Evolutionary conservation across 2,888 invertebrate genomes (phyloP).

Genomic region (Halocaridina rubra): DNA sequence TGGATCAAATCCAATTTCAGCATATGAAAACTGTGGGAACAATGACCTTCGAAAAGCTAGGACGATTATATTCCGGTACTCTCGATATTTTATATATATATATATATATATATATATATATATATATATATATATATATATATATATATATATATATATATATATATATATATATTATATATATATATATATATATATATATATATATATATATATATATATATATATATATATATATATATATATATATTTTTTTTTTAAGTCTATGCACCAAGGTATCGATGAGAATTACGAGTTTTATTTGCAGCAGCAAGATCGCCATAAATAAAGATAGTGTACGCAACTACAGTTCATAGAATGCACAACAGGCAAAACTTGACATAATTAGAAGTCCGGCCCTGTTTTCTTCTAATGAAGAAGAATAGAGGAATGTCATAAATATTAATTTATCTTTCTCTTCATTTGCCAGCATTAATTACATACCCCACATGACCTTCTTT

Average conservation of each 20-base stretch:
- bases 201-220: constrained; percentile 23
- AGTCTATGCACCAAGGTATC: too few relatives aligned
- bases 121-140: not conserved
- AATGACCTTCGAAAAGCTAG: not conserved
- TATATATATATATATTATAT: not conserved
- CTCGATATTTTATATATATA: not conserved
- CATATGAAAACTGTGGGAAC: not conserved
- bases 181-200: not conserved
- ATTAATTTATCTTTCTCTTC: too few relatives aligned
- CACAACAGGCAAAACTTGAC: too few relatives aligned
- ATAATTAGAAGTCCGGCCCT: too few relatives aligned
- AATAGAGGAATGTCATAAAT: too few relatives aligned
- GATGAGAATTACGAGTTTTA: too few relatives aligned
- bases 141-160: not conserved
- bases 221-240: constrained; percentile 26
- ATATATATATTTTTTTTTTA: not conserved
- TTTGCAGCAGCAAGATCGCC: too few relatives aligned
- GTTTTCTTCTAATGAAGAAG: too few relatives aligned
- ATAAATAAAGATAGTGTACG: too few relatives aligned
- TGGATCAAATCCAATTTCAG: too few relatives aligned
- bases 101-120: not conserved
- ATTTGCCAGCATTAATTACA: constrained; percentile 80
- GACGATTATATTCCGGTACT: not conserved
- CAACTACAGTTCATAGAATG: too few relatives aligned
- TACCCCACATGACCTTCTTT: constrained; percentile 87